Evolutionary conservation across 1,140 invertebrate species (phyloP).

Genomic region (Conus betulinus): DNA sequence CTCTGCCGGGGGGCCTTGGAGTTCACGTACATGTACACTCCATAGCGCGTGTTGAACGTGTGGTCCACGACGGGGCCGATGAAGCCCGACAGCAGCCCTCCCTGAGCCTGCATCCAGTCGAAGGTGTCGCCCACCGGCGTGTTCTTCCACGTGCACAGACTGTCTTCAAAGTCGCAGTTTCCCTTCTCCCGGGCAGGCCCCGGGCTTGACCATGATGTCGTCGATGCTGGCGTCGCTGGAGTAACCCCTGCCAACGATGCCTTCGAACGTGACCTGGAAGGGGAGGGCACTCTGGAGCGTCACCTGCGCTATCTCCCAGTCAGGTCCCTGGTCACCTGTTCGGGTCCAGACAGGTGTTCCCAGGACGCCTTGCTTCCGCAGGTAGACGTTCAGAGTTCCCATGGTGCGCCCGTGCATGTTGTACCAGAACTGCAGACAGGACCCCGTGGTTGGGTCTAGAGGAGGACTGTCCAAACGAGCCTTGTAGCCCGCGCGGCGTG

Average conservation of each 20-base stretch:
- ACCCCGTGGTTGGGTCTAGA: constrained; percentile 49
- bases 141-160: constrained; percentile 67
- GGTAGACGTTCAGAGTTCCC: constrained; percentile 62
- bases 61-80: constrained; percentile 62
- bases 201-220: constrained; percentile 47
- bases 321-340: constrained; percentile 54
- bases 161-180: constrained; percentile 70
- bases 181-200: constrained; percentile 43
- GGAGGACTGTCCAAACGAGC: constrained; percentile 58
- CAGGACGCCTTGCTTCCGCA: constrained; percentile 41
- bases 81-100: constrained; percentile 43
- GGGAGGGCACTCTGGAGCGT: constrained; percentile 27
- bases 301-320: constrained; percentile 60
- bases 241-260: constrained; percentile 55
- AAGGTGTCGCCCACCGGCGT: constrained; percentile 59
- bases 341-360: constrained; percentile 54
- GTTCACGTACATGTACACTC: constrained; percentile 72
- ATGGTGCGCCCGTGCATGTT: constrained; percentile 83
- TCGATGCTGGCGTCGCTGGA: constrained; percentile 67
- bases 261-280: constrained; percentile 69
- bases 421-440: constrained; percentile 80
- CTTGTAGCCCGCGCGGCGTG: constrained; percentile 62
- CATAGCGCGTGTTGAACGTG: constrained; percentile 67
- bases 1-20: constrained; percentile 58
- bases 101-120: constrained; percentile 65